Evolutionary conservation across 2,888 invertebrate species (phyloP), one percentile per base, ranked within the genome.

Genomic region (Cerceris ruficornis): DNA sequence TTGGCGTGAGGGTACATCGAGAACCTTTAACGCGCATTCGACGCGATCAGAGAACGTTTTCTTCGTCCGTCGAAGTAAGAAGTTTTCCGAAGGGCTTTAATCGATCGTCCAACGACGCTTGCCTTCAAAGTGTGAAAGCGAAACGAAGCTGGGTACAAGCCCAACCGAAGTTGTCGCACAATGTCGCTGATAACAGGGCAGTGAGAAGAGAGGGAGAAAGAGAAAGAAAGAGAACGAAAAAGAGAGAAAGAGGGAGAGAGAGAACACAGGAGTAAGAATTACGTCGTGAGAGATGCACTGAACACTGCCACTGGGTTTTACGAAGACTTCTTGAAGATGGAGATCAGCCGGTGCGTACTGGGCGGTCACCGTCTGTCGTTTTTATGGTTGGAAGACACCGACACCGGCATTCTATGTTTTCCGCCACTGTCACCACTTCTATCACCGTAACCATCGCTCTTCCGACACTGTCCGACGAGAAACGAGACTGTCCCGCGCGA

Each of bases 1-100:
- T 75, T 42, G 69, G 52, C 74, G 82, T 65, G 73, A 80, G 65
- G 75, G 70, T 68, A 69, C 74, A 75, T 68, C 77, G 77, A 81
- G 74, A 77, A 74, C 70, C 72, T 69, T 52, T 76, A 43, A 65
- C 54, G 62, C 59, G 50, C 60, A 59, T 54, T 64, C 64, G 28
- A 52, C 15, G 58, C 55, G 5, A 6, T 46, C 50, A 59, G 28
- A 64, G 5, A 39, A 50, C 42, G 57, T 52, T 46, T 52, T 52
- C 52, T 55, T 43, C 14, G 13, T 6, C 43, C 50, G 42, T 46
- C 59, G 62, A 17, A 50, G 14, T 6, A 17, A 39, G n/a, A 64
- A 62, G 68, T 57, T 42, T 58, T 71, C 42, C 66, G 42, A 64
- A 58, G 13, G 54, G 13, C 50, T 46, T 46, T 11, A 68, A 72